These are phyloP conservation scores for Meteorus cinctellus DNA, from an alignment of 2,888 invertebrate genomes.

Conservation along the genomic window DNA sequence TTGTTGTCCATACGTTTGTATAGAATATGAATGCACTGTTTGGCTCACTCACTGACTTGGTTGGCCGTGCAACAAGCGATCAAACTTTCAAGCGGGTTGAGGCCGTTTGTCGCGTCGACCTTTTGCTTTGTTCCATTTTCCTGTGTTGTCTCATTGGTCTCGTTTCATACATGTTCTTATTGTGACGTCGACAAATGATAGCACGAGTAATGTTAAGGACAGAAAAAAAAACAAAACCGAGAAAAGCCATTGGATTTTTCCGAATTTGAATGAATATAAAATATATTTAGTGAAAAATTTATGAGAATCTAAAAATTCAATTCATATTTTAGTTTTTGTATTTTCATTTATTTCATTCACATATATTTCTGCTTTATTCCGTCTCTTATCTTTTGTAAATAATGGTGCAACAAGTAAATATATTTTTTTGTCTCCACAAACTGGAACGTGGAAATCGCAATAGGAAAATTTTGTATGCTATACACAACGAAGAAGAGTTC, in stretches of 20 bases:
- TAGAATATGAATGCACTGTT: conserved; percentile 2
- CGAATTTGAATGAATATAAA: neutral
- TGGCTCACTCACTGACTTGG: conserved; percentile 22
- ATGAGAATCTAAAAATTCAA: neutral
- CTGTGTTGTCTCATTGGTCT: neutral
- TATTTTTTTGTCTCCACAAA: conserved; percentile 5
- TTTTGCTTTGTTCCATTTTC: conserved; percentile 21
- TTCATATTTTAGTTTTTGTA: neutral
- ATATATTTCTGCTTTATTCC: neutral
- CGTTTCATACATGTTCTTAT: conserved; percentile 9
- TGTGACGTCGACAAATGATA: conserved; percentile 15
- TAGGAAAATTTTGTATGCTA: conserved; percentile 14
- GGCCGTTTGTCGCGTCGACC: conserved; percentile 26
- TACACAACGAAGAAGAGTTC: neutral
- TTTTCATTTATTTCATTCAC: neutral
- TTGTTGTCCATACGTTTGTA: neutral
- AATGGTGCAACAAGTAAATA: conserved; percentile 33
- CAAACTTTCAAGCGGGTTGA: conserved; percentile 28
- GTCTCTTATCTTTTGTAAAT: neutral
- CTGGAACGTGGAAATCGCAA: neutral
- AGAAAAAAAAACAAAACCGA: neutral
- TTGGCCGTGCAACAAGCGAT: conserved; percentile 41
- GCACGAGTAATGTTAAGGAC: too few species aligned
- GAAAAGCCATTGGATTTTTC: neutral
- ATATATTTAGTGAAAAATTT: neutral